Evolutionary conservation across 2,888 invertebrate species (phyloP).

Genomic region (Eristalis tenax): DNA sequence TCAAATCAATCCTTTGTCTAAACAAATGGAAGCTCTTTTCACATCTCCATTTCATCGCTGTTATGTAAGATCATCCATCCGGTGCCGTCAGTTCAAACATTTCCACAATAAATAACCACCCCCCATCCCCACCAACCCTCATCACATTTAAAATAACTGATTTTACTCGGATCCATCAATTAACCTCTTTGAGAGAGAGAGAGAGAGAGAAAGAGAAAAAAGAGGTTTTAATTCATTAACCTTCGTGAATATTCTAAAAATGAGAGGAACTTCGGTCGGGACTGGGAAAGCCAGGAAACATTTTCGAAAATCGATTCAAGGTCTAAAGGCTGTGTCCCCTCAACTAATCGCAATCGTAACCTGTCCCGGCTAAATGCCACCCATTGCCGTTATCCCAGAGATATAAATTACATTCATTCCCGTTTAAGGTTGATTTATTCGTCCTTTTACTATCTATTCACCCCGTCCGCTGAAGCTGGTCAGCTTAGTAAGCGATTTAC

Average conservation of each 20-base stretch:
- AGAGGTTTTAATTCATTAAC: conserved; percentile 53
- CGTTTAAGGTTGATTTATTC: conserved; percentile 59
- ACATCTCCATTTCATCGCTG: not conserved
- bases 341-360: conserved; percentile 17
- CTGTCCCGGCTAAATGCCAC: conserved; percentile 25
- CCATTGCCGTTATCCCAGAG: conserved; percentile 39
- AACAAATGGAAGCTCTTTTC: not conserved
- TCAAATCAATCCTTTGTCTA: not conserved
- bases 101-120: conserved; percentile 45
- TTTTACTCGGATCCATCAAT: conserved; percentile 61
- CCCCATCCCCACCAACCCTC: conserved; percentile 36
- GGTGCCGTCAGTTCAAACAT: conserved; percentile 41
- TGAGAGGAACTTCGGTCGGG: not conserved
- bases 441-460: conserved; percentile 7
- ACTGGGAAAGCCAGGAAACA: not conserved
- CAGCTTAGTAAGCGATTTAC: conserved; percentile 39
- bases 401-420: conserved; percentile 63
- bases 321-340: not conserved
- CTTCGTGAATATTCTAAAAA: conserved; percentile 48
- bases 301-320: conserved; percentile 14
- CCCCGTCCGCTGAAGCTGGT: not conserved
- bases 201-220: not conserved
- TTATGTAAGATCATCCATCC: conserved; percentile 28
- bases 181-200: conserved; percentile 41
- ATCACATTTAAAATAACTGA: conserved; percentile 49